These are phyloP conservation scores for Octodon degus DNA, from an alignment of 2,113 vertebrate genomes.

Conservation along the genomic window DNA sequence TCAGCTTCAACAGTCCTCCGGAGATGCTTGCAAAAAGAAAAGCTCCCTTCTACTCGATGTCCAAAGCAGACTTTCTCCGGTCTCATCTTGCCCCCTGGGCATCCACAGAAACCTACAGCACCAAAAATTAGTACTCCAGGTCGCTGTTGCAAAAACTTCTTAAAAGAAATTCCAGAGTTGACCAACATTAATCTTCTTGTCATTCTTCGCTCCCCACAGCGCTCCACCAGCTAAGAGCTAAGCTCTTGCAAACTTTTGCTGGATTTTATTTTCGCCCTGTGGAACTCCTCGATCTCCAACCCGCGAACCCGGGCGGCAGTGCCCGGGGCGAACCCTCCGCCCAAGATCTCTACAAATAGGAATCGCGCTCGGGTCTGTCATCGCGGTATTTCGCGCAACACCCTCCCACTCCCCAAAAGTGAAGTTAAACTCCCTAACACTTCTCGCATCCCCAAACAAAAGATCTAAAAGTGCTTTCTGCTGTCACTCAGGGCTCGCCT, in stretches of 20 bases:
- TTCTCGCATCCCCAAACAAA: slow-evolving; percentile 71
- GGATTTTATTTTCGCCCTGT: background rate
- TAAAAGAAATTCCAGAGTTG: background rate
- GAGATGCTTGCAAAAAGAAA: background rate
- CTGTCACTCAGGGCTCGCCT: background rate
- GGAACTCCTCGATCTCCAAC: background rate
- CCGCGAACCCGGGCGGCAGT: background rate
- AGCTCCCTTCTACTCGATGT: background rate
- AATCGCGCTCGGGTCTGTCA: background rate
- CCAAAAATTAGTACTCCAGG: slow-evolving; percentile 5
- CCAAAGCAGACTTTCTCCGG: background rate
- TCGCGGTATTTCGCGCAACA: slow-evolving; percentile 50
- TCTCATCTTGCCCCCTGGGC: background rate
- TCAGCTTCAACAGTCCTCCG: background rate
- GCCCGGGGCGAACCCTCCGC: slow-evolving; percentile 53
- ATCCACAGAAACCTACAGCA: background rate
- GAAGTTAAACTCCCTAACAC: slow-evolving; percentile 46
- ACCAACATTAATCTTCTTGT: slow-evolving; percentile 48
- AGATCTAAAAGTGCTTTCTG: background rate
- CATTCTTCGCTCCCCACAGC: slow-evolving; percentile 41
- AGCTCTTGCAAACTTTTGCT: slow-evolving; percentile 50
- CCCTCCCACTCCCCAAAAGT: slow-evolving; percentile 16
- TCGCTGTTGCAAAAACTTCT: slow-evolving; percentile 11
- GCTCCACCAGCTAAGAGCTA: slow-evolving; percentile 14
- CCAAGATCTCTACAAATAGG: background rate